Base-by-base conservation (phyloP, 2,113 vertebrate genomes). In the Scopus umbretta region DNA sequence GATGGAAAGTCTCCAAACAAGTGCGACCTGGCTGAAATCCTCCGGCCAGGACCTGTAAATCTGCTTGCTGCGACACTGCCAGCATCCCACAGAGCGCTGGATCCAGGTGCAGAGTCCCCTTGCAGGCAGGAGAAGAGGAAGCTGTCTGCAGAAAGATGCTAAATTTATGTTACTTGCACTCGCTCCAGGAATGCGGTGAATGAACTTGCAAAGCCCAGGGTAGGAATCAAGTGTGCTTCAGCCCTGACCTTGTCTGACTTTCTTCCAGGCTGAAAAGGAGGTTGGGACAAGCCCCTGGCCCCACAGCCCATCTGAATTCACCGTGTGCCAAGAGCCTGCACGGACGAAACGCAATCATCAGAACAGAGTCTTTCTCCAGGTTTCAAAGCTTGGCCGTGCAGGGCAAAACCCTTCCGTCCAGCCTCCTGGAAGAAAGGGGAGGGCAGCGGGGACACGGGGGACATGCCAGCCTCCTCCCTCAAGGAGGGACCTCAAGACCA, bases 341-440 rank as follows among this genome's bases (percentile, higher is more conserved):
- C 0, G 2, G 47, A 9, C n/a, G 78, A 56, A 88, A 61, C 0
- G 0, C 14, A 19, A 59, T 16, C 16, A 2, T 20, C 36, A 36
- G 34, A 55, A 38, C 23, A 0, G 5, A 68, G 20, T 5, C 56
- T 86, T 61, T 29, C 56, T 19, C 14, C 29, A 3, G 26, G 16
- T 63, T 58, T 67, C 71, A 45, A 45, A 80, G 23, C 14, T 27
- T 27, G 15, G 18, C 29, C 2, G 6, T 36, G 55, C 34, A 70
- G 45, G 26, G 38, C 49, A 56, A 73, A 84, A 11, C n/a, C 15
- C 42, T 53, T 55, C 40, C 43, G 7, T 6, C 29, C 53, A 34
- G 30, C 10, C 21, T 26, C 30, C 20, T 14, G 74, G 36, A 13
- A 42, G 66, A 45, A 38, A 18, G 38, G 11, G 0, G 0, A 67